Percentiles rank a stretch among this genome's conserved stretches.
phyloP scores from a whole-genome alignment of 2,797 vertebrate genomes.

The Ciconia nigra region DNA sequence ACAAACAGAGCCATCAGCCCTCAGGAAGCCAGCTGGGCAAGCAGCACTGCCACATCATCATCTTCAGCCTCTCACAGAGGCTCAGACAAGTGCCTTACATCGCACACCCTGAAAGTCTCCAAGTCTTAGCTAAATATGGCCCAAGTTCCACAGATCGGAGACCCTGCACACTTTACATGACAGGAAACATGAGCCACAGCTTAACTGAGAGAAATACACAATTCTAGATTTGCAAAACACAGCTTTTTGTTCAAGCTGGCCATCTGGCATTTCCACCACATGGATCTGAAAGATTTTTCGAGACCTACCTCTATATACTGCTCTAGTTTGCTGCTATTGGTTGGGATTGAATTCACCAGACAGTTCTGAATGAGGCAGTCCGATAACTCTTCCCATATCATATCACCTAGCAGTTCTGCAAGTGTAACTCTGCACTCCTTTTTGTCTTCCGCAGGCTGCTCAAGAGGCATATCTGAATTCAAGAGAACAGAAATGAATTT shows the following conservation, averaged over 20 bases:
- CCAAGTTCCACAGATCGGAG: background rate
- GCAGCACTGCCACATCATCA: background rate
- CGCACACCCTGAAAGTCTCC: background rate
- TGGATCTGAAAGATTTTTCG: background rate
- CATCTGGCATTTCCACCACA: background rate
- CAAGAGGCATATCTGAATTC: constrained; percentile 77
- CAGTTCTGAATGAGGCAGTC: constrained; percentile 91
- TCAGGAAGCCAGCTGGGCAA: background rate
- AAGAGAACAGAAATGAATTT: background rate
- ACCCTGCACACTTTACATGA: background rate
- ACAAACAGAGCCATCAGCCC: background rate
- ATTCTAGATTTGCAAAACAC: background rate
- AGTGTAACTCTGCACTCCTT: constrained; percentile 27
- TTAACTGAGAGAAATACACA: background rate
- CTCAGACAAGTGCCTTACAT: background rate
- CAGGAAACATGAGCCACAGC: background rate
- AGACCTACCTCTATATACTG: constrained; percentile 85
- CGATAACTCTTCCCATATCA: constrained; percentile 92
- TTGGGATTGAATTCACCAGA: constrained; percentile 91
- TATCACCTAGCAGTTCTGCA: constrained; percentile 82
- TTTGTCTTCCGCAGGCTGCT: constrained; percentile 24
- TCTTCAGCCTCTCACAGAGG: background rate
- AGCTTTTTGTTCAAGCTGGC: background rate
- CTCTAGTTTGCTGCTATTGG: constrained; percentile 89
- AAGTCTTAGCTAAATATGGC: background rate